These are phyloP conservation scores for Gasterosteus aculeatus DNA, from an alignment of 2,113 vertebrate genomes.

Conservation along the genomic window DNA sequence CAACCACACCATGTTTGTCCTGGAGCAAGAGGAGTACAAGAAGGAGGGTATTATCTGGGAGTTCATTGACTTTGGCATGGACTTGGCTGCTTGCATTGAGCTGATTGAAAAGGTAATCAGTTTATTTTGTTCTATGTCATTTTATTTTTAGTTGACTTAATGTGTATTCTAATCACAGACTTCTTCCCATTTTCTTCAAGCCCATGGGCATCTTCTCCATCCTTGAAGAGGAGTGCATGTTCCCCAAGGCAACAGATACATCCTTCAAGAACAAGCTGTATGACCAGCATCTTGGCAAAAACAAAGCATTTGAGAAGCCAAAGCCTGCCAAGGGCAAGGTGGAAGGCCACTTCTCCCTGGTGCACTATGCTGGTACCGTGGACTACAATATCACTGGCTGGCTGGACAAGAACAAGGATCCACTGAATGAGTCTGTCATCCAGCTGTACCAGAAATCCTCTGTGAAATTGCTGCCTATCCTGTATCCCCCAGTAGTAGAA, in stretches of 20 bases:
- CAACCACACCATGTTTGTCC: constrained; percentile 86
- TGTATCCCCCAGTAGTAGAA: constrained; percentile 63
- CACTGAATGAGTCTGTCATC: constrained; percentile 76
- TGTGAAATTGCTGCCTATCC: constrained; percentile 61
- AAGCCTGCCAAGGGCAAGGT: constrained; percentile 86
- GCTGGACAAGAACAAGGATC: constrained; percentile 76
- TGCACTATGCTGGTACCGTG: constrained; percentile 89
- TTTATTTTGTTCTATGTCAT: not conserved
- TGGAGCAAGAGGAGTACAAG: constrained; percentile 91
- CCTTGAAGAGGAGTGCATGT: constrained; percentile 4
- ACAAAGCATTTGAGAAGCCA: constrained; percentile 85
- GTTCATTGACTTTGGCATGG: constrained; percentile 93
- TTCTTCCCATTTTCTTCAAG: constrained; percentile 6
- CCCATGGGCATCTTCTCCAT: constrained; percentile 2
- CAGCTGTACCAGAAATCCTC: constrained; percentile 74
- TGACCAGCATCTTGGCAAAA: constrained; percentile 75
- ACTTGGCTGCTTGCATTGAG: constrained; percentile 90
- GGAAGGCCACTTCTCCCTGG: constrained; percentile 89
- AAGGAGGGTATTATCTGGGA: constrained; percentile 90
- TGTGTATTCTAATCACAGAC: not conserved
- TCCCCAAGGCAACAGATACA: constrained; percentile 66
- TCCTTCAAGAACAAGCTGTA: constrained; percentile 77
- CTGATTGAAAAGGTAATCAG: constrained; percentile 88
- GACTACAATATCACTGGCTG: constrained; percentile 85
- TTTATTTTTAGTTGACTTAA: not conserved